A percentile compares a stretch with the other conserved stretches of the same genome.
phyloP scores from a whole-genome alignment of 2,888 invertebrate species.

The Monopis laevigella region DNA sequence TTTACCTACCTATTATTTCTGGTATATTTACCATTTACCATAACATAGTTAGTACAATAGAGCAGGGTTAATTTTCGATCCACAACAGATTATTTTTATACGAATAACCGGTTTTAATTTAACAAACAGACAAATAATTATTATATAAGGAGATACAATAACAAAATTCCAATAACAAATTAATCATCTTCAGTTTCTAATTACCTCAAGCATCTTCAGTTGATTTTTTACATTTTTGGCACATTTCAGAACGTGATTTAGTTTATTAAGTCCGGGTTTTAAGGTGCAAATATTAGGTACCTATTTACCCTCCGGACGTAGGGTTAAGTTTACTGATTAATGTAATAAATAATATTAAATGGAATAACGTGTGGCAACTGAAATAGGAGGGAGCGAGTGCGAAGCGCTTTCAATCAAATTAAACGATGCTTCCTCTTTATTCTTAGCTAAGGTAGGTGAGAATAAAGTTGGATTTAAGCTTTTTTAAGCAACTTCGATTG shows the following conservation, averaged over 20 bases:
- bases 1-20: conserved; percentile 48
- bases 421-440: too few relatives aligned
- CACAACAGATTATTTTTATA: conserved; percentile 67
- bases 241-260: conserved; percentile 39
- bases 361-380: conserved; percentile 39
- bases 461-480: too few relatives aligned
- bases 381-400: conserved; percentile 29
- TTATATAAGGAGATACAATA: background rate
- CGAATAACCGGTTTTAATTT: conserved; percentile 62
- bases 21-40: conserved; percentile 64
- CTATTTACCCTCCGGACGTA: conserved; percentile 30
- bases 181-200: conserved; percentile 48
- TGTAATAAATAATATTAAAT: conserved; percentile 57
- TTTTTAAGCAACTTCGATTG: too few relatives aligned
- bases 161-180: conserved; percentile 44
- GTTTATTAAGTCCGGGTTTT: conserved; percentile 39
- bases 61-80: conserved; percentile 68
- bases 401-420: too few relatives aligned
- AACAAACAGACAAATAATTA: conserved; percentile 52
- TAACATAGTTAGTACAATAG: conserved; percentile 63
- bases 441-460: too few relatives aligned
- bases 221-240: conserved; percentile 45
- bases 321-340: conserved; percentile 63
- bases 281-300: conserved; percentile 2
- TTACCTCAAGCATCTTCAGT: conserved; percentile 57